Base-by-base conservation (phyloP, 1,140 invertebrate species). In the Thrips palmi region DNA sequence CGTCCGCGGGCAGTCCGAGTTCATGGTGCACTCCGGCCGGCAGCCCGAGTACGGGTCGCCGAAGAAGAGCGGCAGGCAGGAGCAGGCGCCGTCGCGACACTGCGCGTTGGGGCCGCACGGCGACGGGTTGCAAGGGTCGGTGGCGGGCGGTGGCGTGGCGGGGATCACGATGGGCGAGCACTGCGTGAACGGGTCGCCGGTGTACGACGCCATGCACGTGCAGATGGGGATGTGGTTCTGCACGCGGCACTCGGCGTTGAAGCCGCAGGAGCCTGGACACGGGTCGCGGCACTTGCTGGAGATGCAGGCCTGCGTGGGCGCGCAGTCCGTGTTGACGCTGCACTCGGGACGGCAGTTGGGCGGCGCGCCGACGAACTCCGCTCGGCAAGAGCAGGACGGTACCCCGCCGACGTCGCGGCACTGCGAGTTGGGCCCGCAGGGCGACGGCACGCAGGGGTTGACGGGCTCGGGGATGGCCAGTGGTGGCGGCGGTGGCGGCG, bases 21-120 rank as follows among this genome's bases (percentile, higher is more conserved):
- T 87, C 48, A 81, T 68, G 0, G 81, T 74, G 55, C 83, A 88
- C 56, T 87, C 81, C 11, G 82, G 82, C 43, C 78, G 59, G 54
- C 84, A 87, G 14, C 55, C 59, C 0, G 45, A 46, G 35, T 63
- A 65, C 33, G 79, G 75, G 45, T 77, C 67, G 38, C 82, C 82
- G 24, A 79, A 68, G 45, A 81, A 83, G 46, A 77, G 77, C 6
- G 69, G 59, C 3, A 69, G 55, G 51, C 83, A 87, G 29, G 68
- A 68, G 50, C 83, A 87, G n/a, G 71, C 63, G 23, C 77, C 71
- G 48, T 70, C 67, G 14, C 68, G 59, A 48, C 81, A 85, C 45
- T 70, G 62, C 4, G 78, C 68, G 45, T 81, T 79, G 0, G 74
- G 60, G 33, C 79, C 78, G 49, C 84, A 89, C 1, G 79, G 77